Evolutionary conservation across 2,113 vertebrate species (phyloP).

Genomic region (Sphyrna mokarran): DNA sequence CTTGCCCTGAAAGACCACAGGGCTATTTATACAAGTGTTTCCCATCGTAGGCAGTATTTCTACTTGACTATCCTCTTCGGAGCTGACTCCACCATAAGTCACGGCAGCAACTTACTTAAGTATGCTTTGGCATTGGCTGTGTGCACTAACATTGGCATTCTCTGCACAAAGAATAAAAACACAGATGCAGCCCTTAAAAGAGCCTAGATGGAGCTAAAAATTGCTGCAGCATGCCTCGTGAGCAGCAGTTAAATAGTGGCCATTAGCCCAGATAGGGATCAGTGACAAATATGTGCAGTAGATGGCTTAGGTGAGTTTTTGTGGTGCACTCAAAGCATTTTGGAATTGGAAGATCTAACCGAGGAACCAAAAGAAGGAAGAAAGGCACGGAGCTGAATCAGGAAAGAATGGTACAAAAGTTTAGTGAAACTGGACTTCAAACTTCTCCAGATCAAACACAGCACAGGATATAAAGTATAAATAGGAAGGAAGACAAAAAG

Average conservation of each 20-base stretch:
- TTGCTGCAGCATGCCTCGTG: not conserved
- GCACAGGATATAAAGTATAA: not conserved
- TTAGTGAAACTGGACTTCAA: not conserved
- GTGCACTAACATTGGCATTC: not conserved
- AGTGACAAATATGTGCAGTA: not conserved
- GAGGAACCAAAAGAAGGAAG: not conserved
- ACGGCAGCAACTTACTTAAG: not conserved
- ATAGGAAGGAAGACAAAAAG: not conserved
- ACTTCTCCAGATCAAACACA: not conserved
- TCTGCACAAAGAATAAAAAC: not conserved
- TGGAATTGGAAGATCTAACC: not conserved
- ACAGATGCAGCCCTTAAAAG: not conserved
- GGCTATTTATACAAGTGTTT: not conserved
- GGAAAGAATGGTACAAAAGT: not conserved
- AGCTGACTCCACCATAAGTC: not conserved
- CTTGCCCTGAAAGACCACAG: not conserved
- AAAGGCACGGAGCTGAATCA: not conserved
- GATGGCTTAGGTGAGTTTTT: not conserved
- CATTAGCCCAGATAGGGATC: not conserved
- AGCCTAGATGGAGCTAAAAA: not conserved
- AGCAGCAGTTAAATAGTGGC: not conserved
- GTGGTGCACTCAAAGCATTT: not conserved
- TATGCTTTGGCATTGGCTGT: not conserved
- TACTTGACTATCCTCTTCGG: not conserved
- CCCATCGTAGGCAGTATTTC: not conserved